phyloP scores from a whole-genome alignment of 1,140 invertebrate genomes.

The Trachelipus rathkii region DNA sequence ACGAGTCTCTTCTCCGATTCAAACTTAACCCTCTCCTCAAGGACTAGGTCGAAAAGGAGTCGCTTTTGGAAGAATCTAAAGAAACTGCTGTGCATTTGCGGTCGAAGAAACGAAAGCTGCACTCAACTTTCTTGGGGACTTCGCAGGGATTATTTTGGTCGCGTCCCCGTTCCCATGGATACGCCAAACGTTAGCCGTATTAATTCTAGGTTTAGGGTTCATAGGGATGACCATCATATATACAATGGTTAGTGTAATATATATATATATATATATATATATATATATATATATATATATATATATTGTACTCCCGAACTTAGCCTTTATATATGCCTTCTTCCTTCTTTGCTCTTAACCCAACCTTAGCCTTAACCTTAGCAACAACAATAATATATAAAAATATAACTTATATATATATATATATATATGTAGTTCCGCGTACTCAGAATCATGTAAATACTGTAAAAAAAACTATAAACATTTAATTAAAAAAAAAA shows the following conservation, averaged over 20 bases:
- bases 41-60: neutral
- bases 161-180: neutral
- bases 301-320: too few species aligned
- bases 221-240: too few species aligned
- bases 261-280: slow-evolving; percentile 4
- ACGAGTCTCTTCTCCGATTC: too few species aligned
- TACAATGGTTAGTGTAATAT: neutral
- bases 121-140: neutral
- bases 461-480: too few species aligned
- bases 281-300: slow-evolving; percentile 14
- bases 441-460: too few species aligned
- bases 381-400: too few species aligned
- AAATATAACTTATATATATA: too few species aligned
- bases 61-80: neutral
- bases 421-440: too few species aligned
- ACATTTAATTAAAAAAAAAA: too few species aligned
- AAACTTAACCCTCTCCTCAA: too few species aligned
- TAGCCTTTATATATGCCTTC: neutral
- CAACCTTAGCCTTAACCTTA: too few species aligned
- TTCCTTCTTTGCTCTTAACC: too few species aligned
- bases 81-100: neutral
- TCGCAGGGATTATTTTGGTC: neutral
- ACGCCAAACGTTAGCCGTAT: neutral
- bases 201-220: neutral
- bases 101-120: neutral